A percentile compares a stretch with the other conserved stretches of the same genome.
These are phyloP conservation scores for Lutjanus campechanus DNA, from an alignment of 2,797 vertebrate species.

Conservation along the genomic window DNA sequence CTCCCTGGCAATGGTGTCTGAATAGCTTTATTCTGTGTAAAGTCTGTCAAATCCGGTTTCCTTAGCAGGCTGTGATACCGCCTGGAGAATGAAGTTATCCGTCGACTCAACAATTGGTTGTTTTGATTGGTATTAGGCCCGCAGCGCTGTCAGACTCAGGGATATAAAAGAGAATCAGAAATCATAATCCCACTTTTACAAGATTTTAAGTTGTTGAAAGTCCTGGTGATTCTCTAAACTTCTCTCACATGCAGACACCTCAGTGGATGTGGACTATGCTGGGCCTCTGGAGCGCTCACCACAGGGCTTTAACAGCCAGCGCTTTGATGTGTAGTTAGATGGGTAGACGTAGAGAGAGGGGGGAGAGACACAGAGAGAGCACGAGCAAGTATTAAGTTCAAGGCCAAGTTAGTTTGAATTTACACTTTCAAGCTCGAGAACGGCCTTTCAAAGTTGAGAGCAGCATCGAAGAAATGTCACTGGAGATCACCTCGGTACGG, in stretches of 20 bases:
- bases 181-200: slow-evolving; percentile 67
- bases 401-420: slow-evolving; percentile 57
- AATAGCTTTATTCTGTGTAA: slow-evolving; percentile 37
- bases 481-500: slow-evolving; percentile 30
- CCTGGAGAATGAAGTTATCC: slow-evolving; percentile 48
- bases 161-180: slow-evolving; percentile 69
- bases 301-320: slow-evolving; percentile 42
- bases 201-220: slow-evolving; percentile 62
- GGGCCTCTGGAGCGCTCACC: slow-evolving; percentile 54
- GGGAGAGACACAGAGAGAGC: slow-evolving; percentile 5
- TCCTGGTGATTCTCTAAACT: slow-evolving; percentile 61
- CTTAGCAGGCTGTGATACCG: slow-evolving; percentile 5
- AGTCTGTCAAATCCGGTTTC: slow-evolving; percentile 51
- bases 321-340: slow-evolving; percentile 72
- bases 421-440: slow-evolving; percentile 53
- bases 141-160: slow-evolving; percentile 53
- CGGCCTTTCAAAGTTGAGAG: slow-evolving; percentile 33
- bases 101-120: slow-evolving; percentile 54
- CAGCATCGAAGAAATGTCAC: slow-evolving; percentile 31
- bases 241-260: slow-evolving; percentile 57
- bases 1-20: slow-evolving; percentile 5
- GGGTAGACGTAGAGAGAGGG: slow-evolving; percentile 39
- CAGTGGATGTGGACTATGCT: slow-evolving; percentile 35
- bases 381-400: slow-evolving; percentile 43
- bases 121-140: slow-evolving; percentile 66